A percentile compares a stretch with the other conserved stretches of the same genome.
phyloP scores from a whole-genome alignment of 2,888 invertebrate species.

The Platycheirus rosarum region DNA sequence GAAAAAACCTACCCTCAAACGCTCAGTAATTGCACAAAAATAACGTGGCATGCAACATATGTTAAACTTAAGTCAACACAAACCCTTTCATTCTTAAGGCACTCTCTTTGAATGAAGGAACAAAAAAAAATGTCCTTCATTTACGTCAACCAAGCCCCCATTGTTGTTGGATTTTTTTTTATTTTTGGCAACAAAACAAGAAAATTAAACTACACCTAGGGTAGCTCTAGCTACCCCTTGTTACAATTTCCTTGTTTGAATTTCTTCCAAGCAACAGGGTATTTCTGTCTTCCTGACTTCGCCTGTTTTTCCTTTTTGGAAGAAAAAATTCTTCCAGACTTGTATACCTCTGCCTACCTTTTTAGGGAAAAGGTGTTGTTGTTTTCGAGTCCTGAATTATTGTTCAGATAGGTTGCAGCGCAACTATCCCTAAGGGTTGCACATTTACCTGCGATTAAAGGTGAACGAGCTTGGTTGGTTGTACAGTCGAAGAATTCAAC shows the following conservation, averaged over 20 bases:
- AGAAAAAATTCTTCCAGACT: constrained; percentile 11
- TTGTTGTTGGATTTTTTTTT: constrained; percentile 26
- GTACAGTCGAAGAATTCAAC: too few species aligned
- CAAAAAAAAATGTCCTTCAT: constrained; percentile 24
- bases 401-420: constrained; percentile 42
- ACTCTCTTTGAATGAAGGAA: neutral
- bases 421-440: constrained; percentile 63
- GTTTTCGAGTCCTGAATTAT: constrained; percentile 15
- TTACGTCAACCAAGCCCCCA: constrained; percentile 26
- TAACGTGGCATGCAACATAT: constrained; percentile 54
- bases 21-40: constrained; percentile 19
- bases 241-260: neutral
- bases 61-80: constrained; percentile 48
- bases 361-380: constrained; percentile 53
- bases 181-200: constrained; percentile 16
- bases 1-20: constrained; percentile 10
- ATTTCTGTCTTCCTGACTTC: constrained; percentile 9
- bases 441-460: constrained; percentile 65
- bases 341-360: neutral
- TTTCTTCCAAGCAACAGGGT: constrained; percentile 40
- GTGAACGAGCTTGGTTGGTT: constrained; percentile 11
- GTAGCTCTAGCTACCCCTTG: constrained; percentile 29
- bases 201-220: constrained; percentile 39
- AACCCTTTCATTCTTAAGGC: constrained; percentile 38
- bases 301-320: constrained; percentile 7